These are phyloP conservation scores for Lasioglossum zephyrum DNA, from an alignment of 2,888 invertebrate species.

Conservation along the genomic window DNA sequence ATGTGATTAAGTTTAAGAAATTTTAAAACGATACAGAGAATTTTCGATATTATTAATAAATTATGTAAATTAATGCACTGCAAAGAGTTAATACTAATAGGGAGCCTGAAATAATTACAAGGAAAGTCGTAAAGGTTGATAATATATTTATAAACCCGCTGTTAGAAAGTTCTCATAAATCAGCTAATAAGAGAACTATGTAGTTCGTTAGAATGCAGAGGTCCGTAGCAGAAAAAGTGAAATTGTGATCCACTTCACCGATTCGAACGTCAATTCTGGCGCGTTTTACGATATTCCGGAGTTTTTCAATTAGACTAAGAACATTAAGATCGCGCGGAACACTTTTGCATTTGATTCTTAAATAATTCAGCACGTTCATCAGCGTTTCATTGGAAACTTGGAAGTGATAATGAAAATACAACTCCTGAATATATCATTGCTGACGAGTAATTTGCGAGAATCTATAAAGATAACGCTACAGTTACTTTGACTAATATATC, in stretches of 20 bases:
- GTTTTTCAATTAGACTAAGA: background rate
- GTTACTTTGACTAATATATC: background rate
- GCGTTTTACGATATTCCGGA: background rate
- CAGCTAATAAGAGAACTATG: background rate
- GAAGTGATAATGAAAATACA: background rate
- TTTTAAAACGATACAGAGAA: no score
- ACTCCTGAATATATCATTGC: no score
- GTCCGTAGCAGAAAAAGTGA: background rate
- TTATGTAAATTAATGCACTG: background rate
- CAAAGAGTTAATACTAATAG: no score
- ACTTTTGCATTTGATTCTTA: background rate
- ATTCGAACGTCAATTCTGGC: background rate
- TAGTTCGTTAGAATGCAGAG: background rate
- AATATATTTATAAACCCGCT: background rate
- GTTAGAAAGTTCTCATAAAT: background rate
- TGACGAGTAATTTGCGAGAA: background rate
- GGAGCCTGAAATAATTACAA: background rate
- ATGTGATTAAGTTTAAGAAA: background rate
- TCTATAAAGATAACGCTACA: background rate
- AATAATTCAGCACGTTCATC: background rate
- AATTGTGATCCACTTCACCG: background rate
- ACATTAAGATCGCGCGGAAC: background rate
- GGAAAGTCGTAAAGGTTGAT: background rate
- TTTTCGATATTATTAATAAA: background rate
- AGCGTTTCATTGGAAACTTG: background rate